Conservation (phyloP, 2,888 invertebrate species). For the Oxyteleia sp. region DNA sequence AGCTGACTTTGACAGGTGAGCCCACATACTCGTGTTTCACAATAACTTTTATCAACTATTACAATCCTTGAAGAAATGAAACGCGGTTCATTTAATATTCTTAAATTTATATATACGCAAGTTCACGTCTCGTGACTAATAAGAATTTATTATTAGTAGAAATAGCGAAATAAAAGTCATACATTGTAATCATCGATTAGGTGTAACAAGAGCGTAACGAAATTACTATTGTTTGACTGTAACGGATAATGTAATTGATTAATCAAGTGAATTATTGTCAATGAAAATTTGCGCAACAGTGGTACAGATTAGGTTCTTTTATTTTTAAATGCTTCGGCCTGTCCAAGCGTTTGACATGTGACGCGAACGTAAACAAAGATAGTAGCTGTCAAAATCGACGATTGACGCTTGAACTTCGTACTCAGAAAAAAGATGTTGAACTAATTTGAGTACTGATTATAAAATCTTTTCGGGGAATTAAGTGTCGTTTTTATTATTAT, state of each 20-base stretch:
- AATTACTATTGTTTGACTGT: background rate
- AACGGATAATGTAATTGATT: background rate
- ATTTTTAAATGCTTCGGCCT: conserved; percentile 3
- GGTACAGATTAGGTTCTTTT: conserved; percentile 21
- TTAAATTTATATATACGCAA: conserved; percentile 11
- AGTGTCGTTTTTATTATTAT: no score
- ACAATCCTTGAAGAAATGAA: conserved; percentile 42
- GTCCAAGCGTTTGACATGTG: conserved; percentile 10
- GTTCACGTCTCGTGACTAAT: background rate
- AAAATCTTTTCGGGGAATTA: no score
- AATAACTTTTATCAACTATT: conserved; percentile 55
- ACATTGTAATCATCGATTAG: background rate
- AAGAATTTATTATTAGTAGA: background rate
- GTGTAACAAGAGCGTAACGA: background rate
- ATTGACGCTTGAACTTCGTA: background rate
- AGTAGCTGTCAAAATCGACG: conserved; percentile 12
- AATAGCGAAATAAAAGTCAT: background rate
- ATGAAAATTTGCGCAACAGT: background rate
- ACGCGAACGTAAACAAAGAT: conserved; percentile 1
- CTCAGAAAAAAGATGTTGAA: background rate
- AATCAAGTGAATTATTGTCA: conserved; percentile 6
- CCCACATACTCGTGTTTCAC: conserved; percentile 65
- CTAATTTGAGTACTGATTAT: background rate
- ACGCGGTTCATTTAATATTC: conserved; percentile 21
- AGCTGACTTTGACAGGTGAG: conserved; percentile 69